Evolutionary conservation across 2,888 invertebrate species (phyloP), one percentile per base, ranked within the genome.

Genomic region (Eupithecia subumbrata): DNA sequence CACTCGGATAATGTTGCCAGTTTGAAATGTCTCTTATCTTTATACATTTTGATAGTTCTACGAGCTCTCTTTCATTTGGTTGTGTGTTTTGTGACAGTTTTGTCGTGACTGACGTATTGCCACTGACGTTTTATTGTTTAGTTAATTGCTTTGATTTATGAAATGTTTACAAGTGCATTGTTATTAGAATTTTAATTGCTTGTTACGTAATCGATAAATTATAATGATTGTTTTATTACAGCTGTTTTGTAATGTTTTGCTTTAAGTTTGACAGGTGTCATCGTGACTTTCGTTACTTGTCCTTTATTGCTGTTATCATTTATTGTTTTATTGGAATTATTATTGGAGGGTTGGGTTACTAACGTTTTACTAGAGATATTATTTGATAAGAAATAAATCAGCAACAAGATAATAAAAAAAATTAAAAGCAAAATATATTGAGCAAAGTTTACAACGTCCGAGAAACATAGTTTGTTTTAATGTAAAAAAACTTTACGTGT

Each of bases 131-230:
- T 87, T 87, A 88, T 88, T 90, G 87, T 88, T 84, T 83, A 81
- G 85, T 88, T 91, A 90, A 91, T 90, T 90, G 87, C 80, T 76
- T 80, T 87, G 88, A 89, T 87, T 86, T 87, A 85, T 82, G 79
- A 77, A 69, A 77, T 85, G 82, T 84, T 86, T 84, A 84, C 75
- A 64, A 16, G 40, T 76, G 80, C 79, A 82, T 84, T 84, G 84
- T 83, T 83, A 84, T 85, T 86, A 87, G 85, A 83, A 82, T 80
- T 80, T 82, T 79, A 81, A 79, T 80, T 85, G 79, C 79, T 69
- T 74, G 78, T 84, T 84, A 78, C 81, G 79, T 80, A 79, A 83
- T 78, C 68, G 73, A 75, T 79, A 71, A 18, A 25, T 71, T 64
- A 22, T 71, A 67, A 22, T 56, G 56, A 56, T 22, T 56, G 12